Base-by-base conservation (phyloP, 2,888 invertebrate genomes). In the Leptothorax acervorum region DNA sequence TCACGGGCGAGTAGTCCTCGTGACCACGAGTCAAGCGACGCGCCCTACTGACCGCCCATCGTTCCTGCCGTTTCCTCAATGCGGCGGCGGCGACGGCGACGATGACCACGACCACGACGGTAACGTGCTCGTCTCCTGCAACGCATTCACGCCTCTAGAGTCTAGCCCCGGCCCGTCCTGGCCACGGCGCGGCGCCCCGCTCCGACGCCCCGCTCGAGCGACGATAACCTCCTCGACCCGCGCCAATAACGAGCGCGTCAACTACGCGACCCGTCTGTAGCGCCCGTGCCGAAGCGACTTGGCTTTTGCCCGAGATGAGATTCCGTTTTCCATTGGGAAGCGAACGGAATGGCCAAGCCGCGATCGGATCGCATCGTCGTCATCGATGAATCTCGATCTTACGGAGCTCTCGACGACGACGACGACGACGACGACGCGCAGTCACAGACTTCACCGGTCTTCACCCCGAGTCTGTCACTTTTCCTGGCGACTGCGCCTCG, bases 21-120 rank as follows among this genome's bases (percentile, higher is more conserved):
- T 3, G 35, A 6, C 35, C 35, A 35, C 2, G 42, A 42, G 42
- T 42, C 42, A 8, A 8, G 42, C 42, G 8, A 48, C 23, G 45
- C 48, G 18, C 12, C 6, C 39, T 60, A 71, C 45, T 79, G 45
- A 71, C n/a, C 66, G 71, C 45, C 15, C 55, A 78, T 78, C 15
- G 23, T 51, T 42, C 42, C 42, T 6, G 4, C 15, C 5, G 3
- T 12, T 15, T 15, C 28, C 45, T 57, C 45, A 76, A 84, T 57
- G 35, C 66, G 66, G 48, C 28, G 18, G 18, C 48, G 71, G 74
- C 68, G 62, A 18, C 82, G 53, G 23, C 55, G 82, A 15, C 85
- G 60, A 68, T 89, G 94, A 95, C 92, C 95, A 94, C 86, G 94
- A 93, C 89, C 92, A 15, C 71, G 70, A 90, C 68, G 93, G 93